phyloP scores from a whole-genome alignment of 1,140 invertebrate species.

The Ceratitis capitata region DNA sequence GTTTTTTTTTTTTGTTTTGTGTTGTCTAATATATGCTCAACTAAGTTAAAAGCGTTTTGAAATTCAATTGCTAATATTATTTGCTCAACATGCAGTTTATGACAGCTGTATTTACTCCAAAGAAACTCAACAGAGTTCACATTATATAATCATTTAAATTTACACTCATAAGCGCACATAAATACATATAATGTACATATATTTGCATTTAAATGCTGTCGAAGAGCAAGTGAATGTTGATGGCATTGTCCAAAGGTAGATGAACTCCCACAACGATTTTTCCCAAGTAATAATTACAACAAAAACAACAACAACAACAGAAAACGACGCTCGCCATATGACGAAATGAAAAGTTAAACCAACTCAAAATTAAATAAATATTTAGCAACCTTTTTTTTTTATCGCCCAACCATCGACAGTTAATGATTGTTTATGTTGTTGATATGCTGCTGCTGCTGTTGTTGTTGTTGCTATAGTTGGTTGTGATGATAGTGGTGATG shows the following conservation, averaged over 20 bases:
- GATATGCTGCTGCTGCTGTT: not conserved
- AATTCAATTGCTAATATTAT: too few species aligned
- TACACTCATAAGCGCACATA: not conserved
- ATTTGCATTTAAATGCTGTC: not conserved
- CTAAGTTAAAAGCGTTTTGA: too few species aligned
- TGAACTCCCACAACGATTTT: not conserved
- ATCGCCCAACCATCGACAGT: slow-evolving; percentile 10
- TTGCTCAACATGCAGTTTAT: too few species aligned
- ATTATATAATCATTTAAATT: slow-evolving; percentile 7
- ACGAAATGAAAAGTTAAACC: slow-evolving; percentile 29
- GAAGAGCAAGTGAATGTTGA: not conserved
- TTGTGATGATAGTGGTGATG: too few species aligned
- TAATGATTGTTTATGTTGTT: not conserved
- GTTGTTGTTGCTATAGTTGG: not conserved
- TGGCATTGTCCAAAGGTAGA: not conserved
- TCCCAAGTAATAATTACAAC: not conserved
- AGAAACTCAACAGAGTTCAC: not conserved
- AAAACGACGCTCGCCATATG: too few species aligned
- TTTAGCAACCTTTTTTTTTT: slow-evolving; percentile 3
- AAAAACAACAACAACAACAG: too few species aligned
- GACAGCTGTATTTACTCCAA: too few species aligned
- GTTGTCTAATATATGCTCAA: too few species aligned
- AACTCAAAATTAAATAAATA: slow-evolving; percentile 1
- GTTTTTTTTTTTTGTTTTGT: too few species aligned
- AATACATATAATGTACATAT: not conserved